phyloP scores from a whole-genome alignment of 2,113 vertebrate genomes.

The Triplophysa siluroides region DNA sequence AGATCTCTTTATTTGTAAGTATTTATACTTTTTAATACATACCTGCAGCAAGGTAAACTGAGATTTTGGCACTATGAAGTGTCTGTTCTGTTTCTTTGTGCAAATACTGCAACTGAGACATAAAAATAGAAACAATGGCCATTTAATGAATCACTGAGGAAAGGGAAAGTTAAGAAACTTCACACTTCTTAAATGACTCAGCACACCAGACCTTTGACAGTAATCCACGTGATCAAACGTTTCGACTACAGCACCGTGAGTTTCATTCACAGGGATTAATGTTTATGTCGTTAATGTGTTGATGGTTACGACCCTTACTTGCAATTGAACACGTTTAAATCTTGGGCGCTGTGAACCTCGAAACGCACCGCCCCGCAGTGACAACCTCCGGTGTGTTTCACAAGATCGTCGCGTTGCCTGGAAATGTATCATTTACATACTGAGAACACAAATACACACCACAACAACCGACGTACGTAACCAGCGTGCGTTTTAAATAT shows the following conservation, averaged over 20 bases:
- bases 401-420: constrained; percentile 81
- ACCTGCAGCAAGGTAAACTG: constrained; percentile 89
- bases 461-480: not conserved
- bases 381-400: constrained; percentile 90
- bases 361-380: constrained; percentile 92
- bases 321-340: constrained; percentile 92
- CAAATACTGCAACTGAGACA: constrained; percentile 92
- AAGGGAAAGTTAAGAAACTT: not conserved
- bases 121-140: not conserved
- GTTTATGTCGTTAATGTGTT: not conserved
- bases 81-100: constrained; percentile 92
- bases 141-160: not conserved
- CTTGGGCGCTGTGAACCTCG: constrained; percentile 83
- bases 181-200: too few relatives aligned
- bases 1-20: not conserved
- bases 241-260: not conserved
- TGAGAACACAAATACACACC: not conserved
- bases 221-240: not conserved
- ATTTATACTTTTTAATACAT: constrained; percentile 33
- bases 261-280: too few relatives aligned
- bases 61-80: constrained; percentile 90
- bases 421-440: not conserved
- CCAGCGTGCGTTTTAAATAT: too few relatives aligned
- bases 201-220: not conserved
- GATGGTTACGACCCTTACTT: constrained; percentile 76